Conservation (phyloP, 2,888 invertebrate species). For the Octodonta nipae region DNA sequence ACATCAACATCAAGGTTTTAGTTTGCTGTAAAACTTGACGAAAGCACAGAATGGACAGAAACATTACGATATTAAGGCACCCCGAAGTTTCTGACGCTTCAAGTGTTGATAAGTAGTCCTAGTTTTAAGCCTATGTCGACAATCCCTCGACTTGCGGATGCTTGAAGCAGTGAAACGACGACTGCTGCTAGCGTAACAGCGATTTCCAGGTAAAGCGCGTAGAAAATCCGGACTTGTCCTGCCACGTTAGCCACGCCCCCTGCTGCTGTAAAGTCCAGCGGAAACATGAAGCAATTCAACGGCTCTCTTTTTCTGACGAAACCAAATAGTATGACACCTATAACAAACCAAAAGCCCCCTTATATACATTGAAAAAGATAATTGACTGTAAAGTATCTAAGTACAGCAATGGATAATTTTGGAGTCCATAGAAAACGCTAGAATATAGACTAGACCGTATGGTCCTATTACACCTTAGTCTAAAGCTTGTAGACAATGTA, state of each 20-base stretch:
- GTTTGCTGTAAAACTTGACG: too few species aligned
- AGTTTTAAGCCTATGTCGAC: constrained; percentile 42
- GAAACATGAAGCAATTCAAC: constrained; percentile 48
- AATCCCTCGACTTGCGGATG: constrained; percentile 43
- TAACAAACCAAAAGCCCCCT: background rate
- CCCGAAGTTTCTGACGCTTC: constrained; percentile 16
- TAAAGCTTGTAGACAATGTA: too few species aligned
- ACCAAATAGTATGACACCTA: constrained; percentile 46
- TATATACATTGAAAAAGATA: background rate
- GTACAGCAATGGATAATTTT: too few species aligned
- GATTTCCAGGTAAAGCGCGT: constrained; percentile 54
- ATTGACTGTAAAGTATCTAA: too few species aligned
- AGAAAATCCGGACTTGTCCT: constrained; percentile 45
- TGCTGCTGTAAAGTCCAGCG: constrained; percentile 55
- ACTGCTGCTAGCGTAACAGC: constrained; percentile 50
- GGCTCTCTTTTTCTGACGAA: constrained; percentile 39
- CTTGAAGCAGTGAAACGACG: constrained; percentile 45
- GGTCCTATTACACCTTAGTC: too few species aligned
- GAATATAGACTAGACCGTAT: too few species aligned
- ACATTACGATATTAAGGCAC: too few species aligned
- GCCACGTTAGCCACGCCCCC: constrained; percentile 51
- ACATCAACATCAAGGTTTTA: too few species aligned
- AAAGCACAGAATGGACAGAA: too few species aligned
- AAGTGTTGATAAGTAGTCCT: constrained; percentile 41
- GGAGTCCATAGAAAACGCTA: too few species aligned